Evolutionary conservation across 2,888 invertebrate genomes (phyloP).

Genomic region (Incurvaria masculella): DNA sequence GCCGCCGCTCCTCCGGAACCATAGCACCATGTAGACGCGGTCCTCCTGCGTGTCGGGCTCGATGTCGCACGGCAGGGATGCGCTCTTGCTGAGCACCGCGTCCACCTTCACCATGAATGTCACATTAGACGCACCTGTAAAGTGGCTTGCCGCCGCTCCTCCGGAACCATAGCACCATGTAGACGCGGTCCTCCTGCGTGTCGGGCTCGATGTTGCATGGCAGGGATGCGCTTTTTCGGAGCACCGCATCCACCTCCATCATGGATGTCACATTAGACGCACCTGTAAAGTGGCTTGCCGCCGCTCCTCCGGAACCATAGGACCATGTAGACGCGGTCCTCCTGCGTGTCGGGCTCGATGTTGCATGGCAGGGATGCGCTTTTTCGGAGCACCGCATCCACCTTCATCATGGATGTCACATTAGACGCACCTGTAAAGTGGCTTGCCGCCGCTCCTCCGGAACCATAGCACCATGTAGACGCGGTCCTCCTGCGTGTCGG

Average conservation of each 20-base stretch:
- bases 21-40: constrained; percentile 88
- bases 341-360: constrained; percentile 77
- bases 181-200: constrained; percentile 79
- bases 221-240: constrained; percentile 78
- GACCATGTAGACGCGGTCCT: constrained; percentile 89
- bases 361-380: constrained; percentile 86
- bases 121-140: constrained; percentile 84
- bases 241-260: constrained; percentile 73
- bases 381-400: constrained; percentile 81
- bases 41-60: constrained; percentile 80
- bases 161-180: constrained; percentile 91
- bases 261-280: no score
- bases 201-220: constrained; percentile 89
- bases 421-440: constrained; percentile 86
- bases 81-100: constrained; percentile 80
- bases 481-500: constrained; percentile 76
- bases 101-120: constrained; percentile 67
- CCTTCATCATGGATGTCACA: no score
- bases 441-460: constrained; percentile 80
- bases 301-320: constrained; percentile 87
- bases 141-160: constrained; percentile 85
- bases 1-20: constrained; percentile 83
- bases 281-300: constrained; percentile 90
- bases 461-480: constrained; percentile 94
- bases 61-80: constrained; percentile 86